phyloP scores from a whole-genome alignment of 2,797 vertebrate genomes.

The Pteropus rufus region DNA sequence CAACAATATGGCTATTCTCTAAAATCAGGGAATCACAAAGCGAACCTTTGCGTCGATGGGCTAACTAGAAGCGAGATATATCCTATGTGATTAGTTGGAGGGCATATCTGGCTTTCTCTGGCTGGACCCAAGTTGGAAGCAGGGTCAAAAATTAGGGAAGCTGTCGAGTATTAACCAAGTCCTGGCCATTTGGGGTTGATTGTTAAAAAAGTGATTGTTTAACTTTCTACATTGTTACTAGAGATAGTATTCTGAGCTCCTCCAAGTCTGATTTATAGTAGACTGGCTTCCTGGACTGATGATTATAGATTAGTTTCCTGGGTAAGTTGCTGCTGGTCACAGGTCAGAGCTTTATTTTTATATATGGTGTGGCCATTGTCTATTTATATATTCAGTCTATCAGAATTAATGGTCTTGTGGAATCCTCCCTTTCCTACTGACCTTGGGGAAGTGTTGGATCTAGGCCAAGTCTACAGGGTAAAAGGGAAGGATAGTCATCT shows the following conservation, averaged over 20 bases:
- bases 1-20: not conserved
- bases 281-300: not conserved
- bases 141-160: not conserved
- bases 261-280: not conserved
- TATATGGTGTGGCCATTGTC: not conserved
- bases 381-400: not conserved
- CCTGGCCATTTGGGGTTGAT: not conserved
- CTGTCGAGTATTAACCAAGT: not conserved
- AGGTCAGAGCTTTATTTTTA: not conserved
- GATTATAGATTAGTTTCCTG: not conserved
- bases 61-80: not conserved
- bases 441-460: not conserved
- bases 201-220: not conserved
- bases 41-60: not conserved
- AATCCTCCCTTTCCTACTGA: not conserved
- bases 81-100: not conserved
- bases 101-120: not conserved
- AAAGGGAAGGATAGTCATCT: not conserved
- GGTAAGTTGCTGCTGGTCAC: not conserved
- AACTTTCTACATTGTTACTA: not conserved
- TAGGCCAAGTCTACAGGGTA: not conserved
- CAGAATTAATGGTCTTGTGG: not conserved
- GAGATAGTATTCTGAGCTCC: not conserved
- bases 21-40: conserved; percentile 1
- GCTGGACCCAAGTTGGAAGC: not conserved